Evolutionary conservation across 2,797 vertebrate genomes (phyloP).

Genomic region (Strix occidentalis): DNA sequence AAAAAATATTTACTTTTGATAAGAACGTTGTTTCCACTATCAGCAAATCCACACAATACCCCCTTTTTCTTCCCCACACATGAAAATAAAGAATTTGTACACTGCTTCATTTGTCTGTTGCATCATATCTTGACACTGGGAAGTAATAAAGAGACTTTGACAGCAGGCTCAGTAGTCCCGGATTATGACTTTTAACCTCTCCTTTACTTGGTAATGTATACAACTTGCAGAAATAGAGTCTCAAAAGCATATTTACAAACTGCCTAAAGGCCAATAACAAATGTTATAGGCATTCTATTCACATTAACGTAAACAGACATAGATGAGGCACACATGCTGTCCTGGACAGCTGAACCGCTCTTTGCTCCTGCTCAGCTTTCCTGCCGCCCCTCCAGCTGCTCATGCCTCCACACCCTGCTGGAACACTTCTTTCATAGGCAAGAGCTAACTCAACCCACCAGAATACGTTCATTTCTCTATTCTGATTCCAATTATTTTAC

Average conservation of each 20-base stretch:
- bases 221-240: background rate
- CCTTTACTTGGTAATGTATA: rapidly evolving
- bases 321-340: background rate
- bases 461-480: background rate
- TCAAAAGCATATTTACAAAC: background rate
- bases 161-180: background rate
- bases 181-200: background rate
- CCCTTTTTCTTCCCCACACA: too few relatives aligned
- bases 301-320: background rate
- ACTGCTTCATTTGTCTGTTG: background rate
- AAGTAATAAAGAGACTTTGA: background rate
- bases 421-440: rapidly evolving
- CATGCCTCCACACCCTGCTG: background rate
- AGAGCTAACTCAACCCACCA: background rate
- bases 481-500: background rate
- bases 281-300: background rate
- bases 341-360: background rate
- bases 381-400: background rate
- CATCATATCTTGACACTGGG: background rate
- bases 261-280: background rate
- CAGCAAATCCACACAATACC: too few relatives aligned
- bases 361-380: background rate
- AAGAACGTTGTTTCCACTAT: background rate
- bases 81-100: background rate
- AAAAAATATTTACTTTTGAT: background rate